Base-by-base conservation (phyloP, 2,797 vertebrate species). In the Mallotus villosus region DNA sequence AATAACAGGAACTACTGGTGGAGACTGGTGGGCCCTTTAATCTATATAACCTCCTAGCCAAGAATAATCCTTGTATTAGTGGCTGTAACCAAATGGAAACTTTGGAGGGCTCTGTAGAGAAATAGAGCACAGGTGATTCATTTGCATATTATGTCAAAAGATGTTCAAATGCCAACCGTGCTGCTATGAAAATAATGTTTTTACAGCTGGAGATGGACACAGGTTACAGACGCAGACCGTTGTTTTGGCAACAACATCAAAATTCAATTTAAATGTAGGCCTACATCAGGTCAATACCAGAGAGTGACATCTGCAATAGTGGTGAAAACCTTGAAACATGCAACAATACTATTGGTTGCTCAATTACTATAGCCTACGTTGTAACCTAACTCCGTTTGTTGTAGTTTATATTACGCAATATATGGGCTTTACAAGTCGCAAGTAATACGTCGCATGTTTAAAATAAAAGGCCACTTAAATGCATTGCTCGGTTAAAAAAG, bases 1-100 rank as follows among this genome's bases (percentile, higher is more conserved):
- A 85, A 88, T 83, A 89, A 88, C 84, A 79, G 62, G 70, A 46
- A 11, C 41, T 14, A 46, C 41, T 14, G 41, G 9, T 46, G 41
- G 12, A 46, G 41, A 46, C 41, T 46, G 25, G 25, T 46, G 25
- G 25, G n/a, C 60, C 41, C 41, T 14, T 46, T 14, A 46, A 46
- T 46, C 12, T 46, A 11, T 46, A 46, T 25, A 29, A 17, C 32
- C 16, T 62, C 19, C 60, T 32, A 8, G 61, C 34, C 61, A 27
- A 19, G 17, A n/a, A 46, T 46, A 14, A 46, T 12, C 12, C 41
- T 46, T 46, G 41, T 46, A 46, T 46, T 46, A 46, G 41, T 46
- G 41, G 41, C 41, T 12, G 41, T 46, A 46, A 12, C 41, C 11
- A 14, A 46, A 27, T 32, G 27, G 14, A 29, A 63, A 63, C 27